Percentiles rank a stretch among this genome's conserved stretches.
Conservation (phyloP, 2,888 invertebrate species). For the Aradus depressus region DNA sequence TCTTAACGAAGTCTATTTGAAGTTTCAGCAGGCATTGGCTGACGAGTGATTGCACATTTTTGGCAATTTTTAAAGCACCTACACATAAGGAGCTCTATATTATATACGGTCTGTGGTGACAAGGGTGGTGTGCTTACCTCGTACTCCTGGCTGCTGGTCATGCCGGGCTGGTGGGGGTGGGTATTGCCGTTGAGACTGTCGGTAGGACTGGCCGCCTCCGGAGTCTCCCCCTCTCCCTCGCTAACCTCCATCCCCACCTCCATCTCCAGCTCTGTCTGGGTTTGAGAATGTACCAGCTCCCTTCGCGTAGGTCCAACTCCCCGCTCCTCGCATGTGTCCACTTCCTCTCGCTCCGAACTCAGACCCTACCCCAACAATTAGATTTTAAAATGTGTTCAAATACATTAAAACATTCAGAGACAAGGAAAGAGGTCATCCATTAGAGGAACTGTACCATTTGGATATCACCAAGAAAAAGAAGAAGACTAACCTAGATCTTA, state of each 20-base stretch:
- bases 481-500: not conserved
- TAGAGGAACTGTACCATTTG: not conserved
- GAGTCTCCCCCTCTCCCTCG: conserved; percentile 38
- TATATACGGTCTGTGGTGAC: too few relatives aligned
- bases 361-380: conserved; percentile 8
- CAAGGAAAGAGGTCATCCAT: not conserved
- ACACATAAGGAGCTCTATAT: too few relatives aligned
- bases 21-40: too few relatives aligned
- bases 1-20: too few relatives aligned
- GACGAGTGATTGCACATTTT: too few relatives aligned
- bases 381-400: not conserved
- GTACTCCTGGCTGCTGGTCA: conserved; percentile 15
- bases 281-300: conserved; percentile 46
- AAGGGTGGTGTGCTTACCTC: too few relatives aligned
- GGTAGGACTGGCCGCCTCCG: conserved; percentile 26
- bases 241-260: conserved; percentile 45
- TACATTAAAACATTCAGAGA: not conserved
- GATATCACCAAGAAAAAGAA: too few relatives aligned
- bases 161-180: conserved; percentile 14
- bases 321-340: conserved; percentile 12
- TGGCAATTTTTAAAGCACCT: too few relatives aligned
- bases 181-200: conserved; percentile 30
- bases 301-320: not conserved
- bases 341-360: conserved; percentile 14
- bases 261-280: conserved; percentile 46